These are phyloP conservation scores for Augiades crinisus DNA, from an alignment of 2,888 invertebrate genomes.

Conservation along the genomic window DNA sequence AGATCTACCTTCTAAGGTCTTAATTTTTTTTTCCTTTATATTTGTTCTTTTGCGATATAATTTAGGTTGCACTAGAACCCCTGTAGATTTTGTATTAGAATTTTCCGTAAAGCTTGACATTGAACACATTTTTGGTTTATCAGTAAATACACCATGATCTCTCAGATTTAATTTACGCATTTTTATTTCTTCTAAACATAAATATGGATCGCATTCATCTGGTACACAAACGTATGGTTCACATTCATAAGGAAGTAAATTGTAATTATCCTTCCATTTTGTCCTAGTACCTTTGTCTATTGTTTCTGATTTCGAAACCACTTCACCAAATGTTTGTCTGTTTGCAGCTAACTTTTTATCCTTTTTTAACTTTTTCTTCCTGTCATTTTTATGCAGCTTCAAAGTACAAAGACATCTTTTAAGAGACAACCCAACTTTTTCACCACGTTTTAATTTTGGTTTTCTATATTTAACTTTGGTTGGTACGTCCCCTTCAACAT, in stretches of 20 bases:
- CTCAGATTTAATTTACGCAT: constrained; percentile 28
- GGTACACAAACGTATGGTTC: constrained; percentile 31
- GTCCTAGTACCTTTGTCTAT: constrained; percentile 7
- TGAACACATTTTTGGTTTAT: not conserved
- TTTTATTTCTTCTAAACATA: constrained; percentile 41
- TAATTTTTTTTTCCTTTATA: constrained; percentile 11
- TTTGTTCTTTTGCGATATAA: constrained; percentile 3
- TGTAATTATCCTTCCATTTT: constrained; percentile 4
- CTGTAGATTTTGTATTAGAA: constrained; percentile 13
- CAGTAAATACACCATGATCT: constrained; percentile 20
- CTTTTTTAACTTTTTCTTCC: not conserved
- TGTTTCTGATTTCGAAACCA: not conserved
- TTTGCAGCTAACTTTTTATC: not conserved
- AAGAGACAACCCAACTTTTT: constrained; percentile 32
- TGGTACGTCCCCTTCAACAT: too few relatives aligned
- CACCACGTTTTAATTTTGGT: constrained; percentile 11
- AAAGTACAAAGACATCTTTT: constrained; percentile 42
- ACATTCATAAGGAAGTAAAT: constrained; percentile 33
- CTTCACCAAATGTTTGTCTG: constrained; percentile 7
- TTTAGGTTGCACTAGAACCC: constrained; percentile 6
- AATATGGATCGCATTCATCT: constrained; percentile 32
- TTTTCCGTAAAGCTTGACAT: constrained; percentile 25
- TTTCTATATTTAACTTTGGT: constrained; percentile 26
- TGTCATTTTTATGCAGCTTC: constrained; percentile 28
- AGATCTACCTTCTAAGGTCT: not conserved